Base-by-base conservation (phyloP, 2,797 vertebrate species). In the Cyprinella venusta region DNA sequence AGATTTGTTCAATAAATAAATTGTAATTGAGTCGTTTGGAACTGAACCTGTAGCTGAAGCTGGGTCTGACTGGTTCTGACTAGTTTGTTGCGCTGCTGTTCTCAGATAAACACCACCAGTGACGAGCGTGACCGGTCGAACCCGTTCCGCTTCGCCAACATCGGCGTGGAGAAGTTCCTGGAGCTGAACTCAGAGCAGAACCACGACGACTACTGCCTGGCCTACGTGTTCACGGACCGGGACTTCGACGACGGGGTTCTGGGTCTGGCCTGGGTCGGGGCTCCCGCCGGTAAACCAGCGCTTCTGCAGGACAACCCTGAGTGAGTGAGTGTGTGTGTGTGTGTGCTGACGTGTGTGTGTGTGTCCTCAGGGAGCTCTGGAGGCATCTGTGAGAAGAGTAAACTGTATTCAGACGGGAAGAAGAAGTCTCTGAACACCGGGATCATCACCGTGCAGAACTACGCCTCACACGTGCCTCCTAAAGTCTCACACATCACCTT, bases 401-500 rank as follows among this genome's bases (percentile, higher is more conserved):
- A 99, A 89, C 92, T 99, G 16, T 99, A 99, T 91, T 99, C 98
- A 0, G 98, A 99, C 79, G 98, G 98, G 4, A 99, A 99, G 88
- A 99, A 97, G 96, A 99, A 99, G 90, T 99, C 98, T 77, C 93
- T 99, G 84, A 99, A 99, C 94, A 99, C 98, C 33, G 98, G 98
- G 67, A 99, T 99, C 89, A 99, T 99, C 89, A 99, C 98, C 13
- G 98, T 99, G 56, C 97, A 99, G 94, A 99, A 99, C 91, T 99
- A 99, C 26, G 98, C 97, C 76, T 99, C 98, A 87, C 98, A 99
- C 18, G 98, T 99, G 9, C 98, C 98, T 59, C 97, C 98, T 13
- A 99, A 99, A 91, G 98, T 99, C 88, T 99, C 98, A 77, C 98
- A 99, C 86, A 99, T 99, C 88, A 99, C 98, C 70, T 99, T 99